phyloP scores from a whole-genome alignment of 2,888 invertebrate species.

The Drosophila lutescens region DNA sequence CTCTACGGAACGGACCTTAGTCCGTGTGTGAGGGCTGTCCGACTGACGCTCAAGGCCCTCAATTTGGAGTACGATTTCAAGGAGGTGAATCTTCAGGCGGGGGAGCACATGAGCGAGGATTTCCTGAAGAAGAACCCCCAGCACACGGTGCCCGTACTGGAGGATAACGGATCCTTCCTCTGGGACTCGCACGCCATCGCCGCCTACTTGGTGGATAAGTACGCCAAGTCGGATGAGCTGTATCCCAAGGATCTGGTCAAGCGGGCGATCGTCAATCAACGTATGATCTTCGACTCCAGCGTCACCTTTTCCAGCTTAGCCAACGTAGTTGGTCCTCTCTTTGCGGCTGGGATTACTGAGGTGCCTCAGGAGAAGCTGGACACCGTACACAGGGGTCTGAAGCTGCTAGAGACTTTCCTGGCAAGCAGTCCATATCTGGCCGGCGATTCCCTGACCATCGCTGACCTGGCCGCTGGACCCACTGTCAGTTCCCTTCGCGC shows the following conservation, averaged over 20 bases:
- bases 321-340: conserved; percentile 15
- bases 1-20: conserved; percentile 83
- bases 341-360: not conserved
- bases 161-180: conserved; percentile 72
- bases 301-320: conserved; percentile 4
- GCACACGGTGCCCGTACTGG: conserved; percentile 82
- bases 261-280: conserved; percentile 63
- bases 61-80: conserved; percentile 84
- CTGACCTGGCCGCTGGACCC: conserved; percentile 52
- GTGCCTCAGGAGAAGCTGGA: conserved; percentile 61
- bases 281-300: conserved; percentile 52
- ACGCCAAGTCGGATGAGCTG: conserved; percentile 84
- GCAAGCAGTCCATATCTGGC: conserved; percentile 36
- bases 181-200: conserved; percentile 85
- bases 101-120: conserved; percentile 64
- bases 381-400: conserved; percentile 11
- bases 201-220: conserved; percentile 85
- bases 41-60: conserved; percentile 87
- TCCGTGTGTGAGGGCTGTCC: conserved; percentile 87
- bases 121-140: conserved; percentile 85
- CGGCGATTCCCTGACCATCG: conserved; percentile 57
- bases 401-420: conserved; percentile 51
- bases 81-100: conserved; percentile 44
- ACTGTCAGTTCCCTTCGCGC: conserved; percentile 45
- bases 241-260: conserved; percentile 77